Conservation (phyloP, 2,113 vertebrate genomes). For the Salminus brasiliensis region DNA sequence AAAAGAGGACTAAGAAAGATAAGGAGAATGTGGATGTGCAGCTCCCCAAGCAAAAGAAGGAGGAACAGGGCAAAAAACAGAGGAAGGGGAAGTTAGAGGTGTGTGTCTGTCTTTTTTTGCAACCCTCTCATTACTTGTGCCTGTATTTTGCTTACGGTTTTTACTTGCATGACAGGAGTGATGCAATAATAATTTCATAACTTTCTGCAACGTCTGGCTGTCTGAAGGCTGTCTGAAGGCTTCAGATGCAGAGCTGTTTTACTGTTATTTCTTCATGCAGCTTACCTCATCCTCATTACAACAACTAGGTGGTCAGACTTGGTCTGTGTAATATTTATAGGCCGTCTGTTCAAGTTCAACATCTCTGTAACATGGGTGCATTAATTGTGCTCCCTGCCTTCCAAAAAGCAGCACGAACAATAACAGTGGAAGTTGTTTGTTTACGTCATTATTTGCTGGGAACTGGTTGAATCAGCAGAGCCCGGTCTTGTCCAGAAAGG, state of each 20-base stretch:
- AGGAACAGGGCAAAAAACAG: conserved; percentile 68
- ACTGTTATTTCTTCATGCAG: background rate
- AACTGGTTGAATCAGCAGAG: no score
- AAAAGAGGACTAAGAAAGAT: conserved; percentile 74
- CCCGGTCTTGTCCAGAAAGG: no score
- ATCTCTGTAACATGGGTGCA: background rate
- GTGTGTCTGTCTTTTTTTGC: background rate
- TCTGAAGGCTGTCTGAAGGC: background rate
- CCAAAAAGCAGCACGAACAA: no score
- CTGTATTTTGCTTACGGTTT: background rate
- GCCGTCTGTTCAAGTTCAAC: background rate
- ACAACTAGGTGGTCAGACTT: no score
- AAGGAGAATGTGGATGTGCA: conserved; percentile 73
- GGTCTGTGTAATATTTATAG: background rate
- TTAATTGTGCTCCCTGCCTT: background rate
- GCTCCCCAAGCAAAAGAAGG: conserved; percentile 67
- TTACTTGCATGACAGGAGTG: background rate
- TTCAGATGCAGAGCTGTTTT: background rate
- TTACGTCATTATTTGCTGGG: no score
- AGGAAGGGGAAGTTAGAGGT: conserved; percentile 75
- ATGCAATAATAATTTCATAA: no score
- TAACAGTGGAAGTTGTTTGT: no score
- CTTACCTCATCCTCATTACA: background rate
- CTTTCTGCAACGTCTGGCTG: background rate
- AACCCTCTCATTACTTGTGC: background rate